These are phyloP conservation scores for Pseudococcus viburni DNA, from an alignment of 2,888 invertebrate species.

Conservation along the genomic window DNA sequence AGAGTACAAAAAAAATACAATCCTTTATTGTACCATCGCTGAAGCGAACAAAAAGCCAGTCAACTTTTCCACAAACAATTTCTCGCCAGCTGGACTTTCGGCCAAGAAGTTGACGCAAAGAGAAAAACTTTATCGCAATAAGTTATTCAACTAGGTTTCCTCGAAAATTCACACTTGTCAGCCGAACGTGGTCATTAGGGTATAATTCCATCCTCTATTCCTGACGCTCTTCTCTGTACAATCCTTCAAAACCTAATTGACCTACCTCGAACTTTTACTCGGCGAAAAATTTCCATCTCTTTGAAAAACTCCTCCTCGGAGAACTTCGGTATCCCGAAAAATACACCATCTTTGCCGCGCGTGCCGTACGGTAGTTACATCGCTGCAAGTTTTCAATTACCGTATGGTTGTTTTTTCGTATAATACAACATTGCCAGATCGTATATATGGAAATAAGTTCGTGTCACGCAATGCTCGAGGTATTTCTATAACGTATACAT, in stretches of 20 bases:
- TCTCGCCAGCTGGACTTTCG: slow-evolving; percentile 42
- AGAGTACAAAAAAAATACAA: background rate
- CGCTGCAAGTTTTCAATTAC: slow-evolving; percentile 20
- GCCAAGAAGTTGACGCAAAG: slow-evolving; percentile 15
- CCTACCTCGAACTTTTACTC: background rate
- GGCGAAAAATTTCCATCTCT: no score
- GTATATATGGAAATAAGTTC: slow-evolving; percentile 48
- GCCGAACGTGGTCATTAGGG: slow-evolving; percentile 40
- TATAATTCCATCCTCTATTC: background rate
- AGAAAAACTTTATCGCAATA: slow-evolving; percentile 16
- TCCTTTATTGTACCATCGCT: slow-evolving; percentile 15
- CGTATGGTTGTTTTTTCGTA: background rate
- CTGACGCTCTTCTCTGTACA: background rate
- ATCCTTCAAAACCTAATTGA: background rate
- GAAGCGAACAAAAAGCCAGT: slow-evolving; percentile 41
- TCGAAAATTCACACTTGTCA: slow-evolving; percentile 51
- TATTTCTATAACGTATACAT: background rate
- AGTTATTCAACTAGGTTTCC: slow-evolving; percentile 19
- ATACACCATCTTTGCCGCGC: background rate
- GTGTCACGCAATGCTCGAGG: slow-evolving; percentile 27
- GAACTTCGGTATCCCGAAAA: background rate
- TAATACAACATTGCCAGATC: slow-evolving; percentile 17
- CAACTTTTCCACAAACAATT: slow-evolving; percentile 24
- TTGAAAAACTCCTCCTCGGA: no score
- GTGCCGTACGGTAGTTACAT: slow-evolving; percentile 14